Base-by-base conservation (phyloP, 2,888 invertebrate species). In the Gortyna flavago region DNA sequence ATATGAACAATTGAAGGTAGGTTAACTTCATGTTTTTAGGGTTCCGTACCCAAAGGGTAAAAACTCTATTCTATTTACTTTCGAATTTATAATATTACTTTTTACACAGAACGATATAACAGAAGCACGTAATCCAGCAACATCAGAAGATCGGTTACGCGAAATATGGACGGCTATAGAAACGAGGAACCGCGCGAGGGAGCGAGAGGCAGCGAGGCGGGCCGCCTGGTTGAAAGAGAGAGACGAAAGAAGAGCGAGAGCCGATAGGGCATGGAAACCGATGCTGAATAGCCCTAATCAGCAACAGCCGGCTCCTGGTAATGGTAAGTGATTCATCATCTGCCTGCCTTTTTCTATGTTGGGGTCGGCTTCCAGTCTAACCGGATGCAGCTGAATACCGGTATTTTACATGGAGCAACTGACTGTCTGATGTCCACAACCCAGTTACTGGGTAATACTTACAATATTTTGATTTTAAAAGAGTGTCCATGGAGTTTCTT, bases 121-220 rank as follows among this genome's bases (percentile, higher is more conserved):
- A 0, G 95, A 97, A 71, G 92, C 97, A 0, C 94, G 97, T 7
- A 95, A 95, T 71, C 95, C 95, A 0, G 91, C 96, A 0, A 95
- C 98, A 2, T 96, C 97, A 0, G 99, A 99, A 85, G 98, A 98
- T 5, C 97, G 98, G 75, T 92, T 99, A 0, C 97, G 97, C 64
- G 98, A 98, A 83, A 97, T 99, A 95, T 98, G 98, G 97, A 95
- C 97, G 21, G 97, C 97, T 82, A 97, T 99, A 18, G 98, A 99
- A 87, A 97, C 97, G 89, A 97, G 98, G 78, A 98, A 97, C 91
- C 97, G 97, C 9, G 97, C 97, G 81, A 97, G 97, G 75, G 98
- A 98, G 91, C 97, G 97, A 72, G 98, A 98, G 91, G 97, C 97
- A 44, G 96, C 97, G 21, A 95, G 97, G 9, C 97, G 97, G 81